A percentile compares a stretch with the other conserved stretches of the same genome.
These are phyloP conservation scores for Pristionchus entomophagus DNA, from an alignment of 2,888 invertebrate genomes.

Conservation along the genomic window DNA sequence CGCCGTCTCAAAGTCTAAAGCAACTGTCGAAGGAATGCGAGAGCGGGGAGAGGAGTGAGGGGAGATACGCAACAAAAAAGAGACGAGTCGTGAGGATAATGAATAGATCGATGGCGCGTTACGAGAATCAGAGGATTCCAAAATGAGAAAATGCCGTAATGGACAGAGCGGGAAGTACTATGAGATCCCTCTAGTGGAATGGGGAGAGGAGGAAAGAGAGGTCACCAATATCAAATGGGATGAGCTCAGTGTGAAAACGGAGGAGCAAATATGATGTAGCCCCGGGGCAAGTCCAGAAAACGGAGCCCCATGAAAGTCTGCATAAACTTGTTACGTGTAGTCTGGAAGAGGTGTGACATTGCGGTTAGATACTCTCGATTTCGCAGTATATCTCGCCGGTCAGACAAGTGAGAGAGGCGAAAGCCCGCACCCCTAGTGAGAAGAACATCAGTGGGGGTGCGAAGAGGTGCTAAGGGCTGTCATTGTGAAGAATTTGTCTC, in stretches of 20 bases:
- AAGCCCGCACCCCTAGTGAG: no score
- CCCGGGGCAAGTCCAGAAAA: not conserved
- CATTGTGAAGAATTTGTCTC: no score
- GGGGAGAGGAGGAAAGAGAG: not conserved
- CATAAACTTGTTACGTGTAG: slow-evolving; percentile 29
- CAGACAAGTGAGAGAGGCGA: no score
- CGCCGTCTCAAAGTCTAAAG: slow-evolving; percentile 31
- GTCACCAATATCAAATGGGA: slow-evolving; percentile 34
- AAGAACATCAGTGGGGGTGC: no score
- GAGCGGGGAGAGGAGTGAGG: not conserved
- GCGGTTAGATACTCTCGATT: no score
- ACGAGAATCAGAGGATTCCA: not conserved
- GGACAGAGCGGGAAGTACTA: not conserved
- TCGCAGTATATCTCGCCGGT: no score
- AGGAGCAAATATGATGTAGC: slow-evolving; percentile 42
- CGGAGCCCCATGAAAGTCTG: not conserved
- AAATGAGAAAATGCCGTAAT: not conserved
- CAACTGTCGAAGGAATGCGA: slow-evolving; percentile 34
- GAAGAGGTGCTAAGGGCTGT: no score
- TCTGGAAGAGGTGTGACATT: not conserved
- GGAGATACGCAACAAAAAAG: not conserved
- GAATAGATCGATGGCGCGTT: slow-evolving; percentile 9
- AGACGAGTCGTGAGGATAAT: slow-evolving; percentile 32
- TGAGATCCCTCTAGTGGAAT: not conserved
- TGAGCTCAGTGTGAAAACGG: not conserved